Evolutionary conservation across 2,797 vertebrate genomes (phyloP).

Genomic region (Epinephelus awoara): DNA sequence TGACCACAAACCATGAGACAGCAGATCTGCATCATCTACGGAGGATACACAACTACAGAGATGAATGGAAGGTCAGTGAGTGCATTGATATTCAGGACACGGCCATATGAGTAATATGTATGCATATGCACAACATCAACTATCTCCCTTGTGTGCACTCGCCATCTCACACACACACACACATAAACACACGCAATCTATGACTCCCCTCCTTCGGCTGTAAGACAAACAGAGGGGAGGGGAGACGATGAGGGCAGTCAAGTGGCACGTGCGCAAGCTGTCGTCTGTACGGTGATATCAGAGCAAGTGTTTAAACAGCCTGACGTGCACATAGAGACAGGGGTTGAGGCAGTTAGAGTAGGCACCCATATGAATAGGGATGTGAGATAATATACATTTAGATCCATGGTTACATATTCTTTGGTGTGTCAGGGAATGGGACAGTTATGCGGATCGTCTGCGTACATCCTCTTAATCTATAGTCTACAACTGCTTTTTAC

Average conservation of each 20-base stretch:
- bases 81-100: constrained; percentile 68
- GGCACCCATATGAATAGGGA: constrained; percentile 29
- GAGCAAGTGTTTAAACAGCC: constrained; percentile 73
- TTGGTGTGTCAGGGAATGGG: neutral
- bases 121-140: constrained; percentile 67
- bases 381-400: constrained; percentile 32
- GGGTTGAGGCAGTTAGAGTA: constrained; percentile 25
- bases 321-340: constrained; percentile 46
- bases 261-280: constrained; percentile 82
- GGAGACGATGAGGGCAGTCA: constrained; percentile 71
- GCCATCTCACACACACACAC: constrained; percentile 23
- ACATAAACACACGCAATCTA: constrained; percentile 45
- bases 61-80: constrained; percentile 70
- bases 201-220: constrained; percentile 61
- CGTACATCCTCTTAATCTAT: neutral
- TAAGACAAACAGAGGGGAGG: constrained; percentile 77
- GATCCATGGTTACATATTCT: constrained; percentile 1
- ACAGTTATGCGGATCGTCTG: constrained; percentile 3
- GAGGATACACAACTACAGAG: constrained; percentile 42
- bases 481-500: neutral
- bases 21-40: constrained; percentile 56
- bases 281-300: constrained; percentile 78
- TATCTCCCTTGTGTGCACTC: constrained; percentile 13
- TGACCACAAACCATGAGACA: constrained; percentile 70
- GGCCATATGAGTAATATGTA: constrained; percentile 58